Conservation (phyloP, 1,140 invertebrate genomes). For the Heterodera carotae region DNA sequence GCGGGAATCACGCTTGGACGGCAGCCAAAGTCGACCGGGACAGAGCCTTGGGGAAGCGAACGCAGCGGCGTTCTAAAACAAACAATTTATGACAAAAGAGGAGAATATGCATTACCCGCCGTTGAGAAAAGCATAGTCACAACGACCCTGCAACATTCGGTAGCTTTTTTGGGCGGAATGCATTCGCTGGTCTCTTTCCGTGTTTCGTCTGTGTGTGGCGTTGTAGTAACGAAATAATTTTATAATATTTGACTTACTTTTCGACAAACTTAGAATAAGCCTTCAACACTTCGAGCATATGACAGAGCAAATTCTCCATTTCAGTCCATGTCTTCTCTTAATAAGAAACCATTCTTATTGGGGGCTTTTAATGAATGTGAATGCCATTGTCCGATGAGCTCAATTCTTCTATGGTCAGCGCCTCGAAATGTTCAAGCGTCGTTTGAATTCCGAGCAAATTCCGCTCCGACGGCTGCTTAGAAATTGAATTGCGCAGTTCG, state of each 20-base stretch:
- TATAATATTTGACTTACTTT: slow-evolving; percentile 3
- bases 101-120: background rate
- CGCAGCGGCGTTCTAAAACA: background rate
- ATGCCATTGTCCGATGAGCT: background rate
- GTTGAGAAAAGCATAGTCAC: background rate
- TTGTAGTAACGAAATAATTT: background rate
- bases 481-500: slow-evolving; percentile 16
- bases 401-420: background rate
- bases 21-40: background rate
- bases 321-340: background rate
- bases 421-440: slow-evolving; percentile 4
- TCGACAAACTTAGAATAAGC: slow-evolving; percentile 25
- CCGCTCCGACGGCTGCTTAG: background rate
- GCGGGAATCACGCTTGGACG: background rate
- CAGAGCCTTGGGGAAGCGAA: background rate
- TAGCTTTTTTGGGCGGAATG: background rate
- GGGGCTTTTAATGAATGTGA: too few relatives aligned
- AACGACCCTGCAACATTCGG: background rate
- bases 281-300: slow-evolving; percentile 7
- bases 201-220: background rate
- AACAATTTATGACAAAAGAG: background rate
- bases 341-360: too few relatives aligned
- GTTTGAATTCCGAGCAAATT: slow-evolving; percentile 23
- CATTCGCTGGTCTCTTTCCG: slow-evolving; percentile 5
- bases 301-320: background rate